Evolutionary conservation across 2,113 vertebrate species (phyloP).

Genomic region (Corvus moneduloides): DNA sequence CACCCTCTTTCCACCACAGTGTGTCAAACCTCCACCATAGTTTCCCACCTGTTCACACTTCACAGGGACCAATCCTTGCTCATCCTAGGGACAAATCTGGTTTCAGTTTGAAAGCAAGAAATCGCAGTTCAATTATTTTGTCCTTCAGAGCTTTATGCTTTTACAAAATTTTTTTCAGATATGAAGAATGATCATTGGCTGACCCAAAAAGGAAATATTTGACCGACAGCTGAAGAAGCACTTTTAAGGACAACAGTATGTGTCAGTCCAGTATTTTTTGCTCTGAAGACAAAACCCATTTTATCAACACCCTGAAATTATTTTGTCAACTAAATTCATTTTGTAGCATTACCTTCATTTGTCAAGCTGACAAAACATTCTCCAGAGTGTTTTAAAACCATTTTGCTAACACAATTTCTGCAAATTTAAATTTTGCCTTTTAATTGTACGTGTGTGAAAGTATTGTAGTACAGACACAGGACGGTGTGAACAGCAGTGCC

Average conservation of each 20-base stretch:
- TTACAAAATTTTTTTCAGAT: neutral
- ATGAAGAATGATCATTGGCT: neutral
- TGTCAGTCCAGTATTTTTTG: conserved; percentile 17
- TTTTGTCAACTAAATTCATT: conserved; percentile 38
- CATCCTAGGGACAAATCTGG: conserved; percentile 21
- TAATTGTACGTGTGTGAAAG: neutral
- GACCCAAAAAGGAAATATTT: neutral
- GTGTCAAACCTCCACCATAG: neutral
- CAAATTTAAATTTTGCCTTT: conserved; percentile 50
- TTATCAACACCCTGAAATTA: conserved; percentile 52
- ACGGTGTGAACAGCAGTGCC: neutral
- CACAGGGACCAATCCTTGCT: neutral
- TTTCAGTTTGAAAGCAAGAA: conserved; percentile 40
- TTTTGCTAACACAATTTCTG: conserved; percentile 50
- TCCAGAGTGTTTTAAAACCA: neutral
- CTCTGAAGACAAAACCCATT: conserved; percentile 10
- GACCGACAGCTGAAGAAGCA: conserved; percentile 12
- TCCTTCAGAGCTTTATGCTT: conserved; percentile 29
- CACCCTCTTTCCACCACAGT: neutral
- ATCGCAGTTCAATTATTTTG: conserved; percentile 55
- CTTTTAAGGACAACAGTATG: neutral
- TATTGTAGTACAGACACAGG: neutral
- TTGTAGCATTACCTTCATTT: conserved; percentile 11
- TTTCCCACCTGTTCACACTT: conserved; percentile 16
- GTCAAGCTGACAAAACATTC: conserved; percentile 25